Evolutionary conservation across 1,140 invertebrate species (phyloP), one percentile per base, ranked within the genome.

Genomic region (Mylabris phalerata): DNA sequence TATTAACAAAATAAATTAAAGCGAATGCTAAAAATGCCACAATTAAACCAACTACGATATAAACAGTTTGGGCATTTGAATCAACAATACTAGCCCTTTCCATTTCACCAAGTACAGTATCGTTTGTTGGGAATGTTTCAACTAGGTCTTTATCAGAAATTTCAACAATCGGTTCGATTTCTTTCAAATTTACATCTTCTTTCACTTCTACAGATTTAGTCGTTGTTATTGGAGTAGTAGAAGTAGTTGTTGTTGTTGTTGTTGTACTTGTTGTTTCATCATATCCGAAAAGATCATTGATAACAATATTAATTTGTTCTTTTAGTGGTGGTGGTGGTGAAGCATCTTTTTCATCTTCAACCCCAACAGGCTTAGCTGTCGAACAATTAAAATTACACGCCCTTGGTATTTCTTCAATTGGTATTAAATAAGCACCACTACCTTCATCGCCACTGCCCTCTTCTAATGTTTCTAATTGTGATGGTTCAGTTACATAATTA

Each of bases 321-420:
- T 55, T 52, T 6, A 61, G 38, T 10, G 41, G 26, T 2, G 60
- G 62, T 5, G 48, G 41, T n/a, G 57, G 56, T 11, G 59, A 59
- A 4, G 65, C 62, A 50, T 63, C 56, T 32, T 55, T 45, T 38
- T 50, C 49, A 51, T 68, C 64, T 19, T 64, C n/a, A 39, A 9
- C 24, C 44, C 60, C 65, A 24, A 67, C 11, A 9, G 67, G 65
- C 50, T 55, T 55, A 19, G 66, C 60, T 19, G 64, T 64, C 3
- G 55, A 48, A 56, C 67, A 69, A 52, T 67, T 59, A 44, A 67
- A 59, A 24, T 61, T 27, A 47, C 67, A 69, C 2, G 60, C 62
- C 48, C 59, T 40, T 10, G 64, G 48, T 48, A 42, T 41, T 11
- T 42, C 41, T 42, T 48, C 39, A 48, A 57, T 39, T 11, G 26